Evolutionary conservation across 2,888 invertebrate genomes (phyloP), one percentile per base, ranked within the genome.

Genomic region (Hedychridium roseum): DNA sequence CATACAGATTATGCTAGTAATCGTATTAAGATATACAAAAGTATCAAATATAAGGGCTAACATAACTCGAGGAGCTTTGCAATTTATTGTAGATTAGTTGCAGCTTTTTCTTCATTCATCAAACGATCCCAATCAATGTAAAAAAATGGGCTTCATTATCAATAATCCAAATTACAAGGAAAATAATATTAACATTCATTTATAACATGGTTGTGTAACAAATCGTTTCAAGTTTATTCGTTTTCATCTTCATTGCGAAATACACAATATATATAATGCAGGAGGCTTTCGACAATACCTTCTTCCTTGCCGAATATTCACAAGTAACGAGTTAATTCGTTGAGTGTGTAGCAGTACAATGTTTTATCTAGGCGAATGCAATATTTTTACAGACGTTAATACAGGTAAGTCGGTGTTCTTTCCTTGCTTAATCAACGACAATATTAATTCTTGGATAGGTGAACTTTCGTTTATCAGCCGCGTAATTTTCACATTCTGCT

Each of bases 231-330:
- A 64, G 62, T 70, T 68, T 66, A 64, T 65, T 70, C 55, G 48
- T 51, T 49, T 61, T 52, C 35, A 50, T 62, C 54, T n/a, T 64
- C 57, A 50, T 60, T 70, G 70, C 57, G 64, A 72, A 73, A 70
- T 73, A 70, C 71, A 74, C 65, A 71, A 72, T 69, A 67, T 71
- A n/a, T n/a, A 68, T 69, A 66, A 62, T 70, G 72, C 69, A 72
- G 60, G 60, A 62, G 65, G 63, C 64, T 54, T 68, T 60, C 63
- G 66, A 69, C 66, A 64, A 64, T 64, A 66, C 47, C 45, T 50
- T 50, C 51, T 49, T 50, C 52, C 36, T 39, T 42, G 42, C 46
- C 44, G 57, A 47, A 59, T 60, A 68, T 70, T 71, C 66, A 67
- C 66, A 71, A 68, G 50, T 61, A 67, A 69, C 58, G 47, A 54